Conservation (phyloP, 2,113 vertebrate species). For the Apodemus speciosus region DNA sequence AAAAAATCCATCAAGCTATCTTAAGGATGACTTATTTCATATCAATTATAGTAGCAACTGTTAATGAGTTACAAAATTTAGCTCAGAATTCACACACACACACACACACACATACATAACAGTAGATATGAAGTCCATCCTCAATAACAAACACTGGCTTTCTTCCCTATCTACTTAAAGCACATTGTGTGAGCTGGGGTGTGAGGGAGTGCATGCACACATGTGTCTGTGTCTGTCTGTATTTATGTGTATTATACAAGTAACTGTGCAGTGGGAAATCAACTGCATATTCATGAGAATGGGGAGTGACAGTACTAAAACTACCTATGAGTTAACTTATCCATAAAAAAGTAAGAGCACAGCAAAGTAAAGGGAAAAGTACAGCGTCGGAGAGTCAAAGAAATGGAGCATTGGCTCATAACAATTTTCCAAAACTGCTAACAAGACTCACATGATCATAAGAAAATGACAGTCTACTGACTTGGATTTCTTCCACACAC, state of each 20-base stretch:
- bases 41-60: not conserved
- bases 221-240: no score
- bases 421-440: conserved; percentile 20
- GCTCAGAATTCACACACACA: not conserved
- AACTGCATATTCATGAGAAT: no score
- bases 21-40: not conserved
- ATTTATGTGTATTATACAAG: no score
- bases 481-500: not conserved
- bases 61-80: not conserved
- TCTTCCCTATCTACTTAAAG: conserved; percentile 6
- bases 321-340: no score
- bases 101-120: not conserved
- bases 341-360: not conserved
- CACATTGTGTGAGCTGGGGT: not conserved
- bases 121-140: not conserved
- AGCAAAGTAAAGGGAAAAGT: no score
- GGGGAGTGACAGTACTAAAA: no score
- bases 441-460: not conserved
- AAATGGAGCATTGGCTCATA: not conserved
- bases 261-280: no score
- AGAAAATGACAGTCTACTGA: not conserved
- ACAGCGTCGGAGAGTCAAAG: conserved; percentile 6
- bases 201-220: no score
- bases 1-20: not conserved
- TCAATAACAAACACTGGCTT: conserved; percentile 1